phyloP scores from a whole-genome alignment of 1,140 invertebrate genomes.

The Papilio machaon region DNA sequence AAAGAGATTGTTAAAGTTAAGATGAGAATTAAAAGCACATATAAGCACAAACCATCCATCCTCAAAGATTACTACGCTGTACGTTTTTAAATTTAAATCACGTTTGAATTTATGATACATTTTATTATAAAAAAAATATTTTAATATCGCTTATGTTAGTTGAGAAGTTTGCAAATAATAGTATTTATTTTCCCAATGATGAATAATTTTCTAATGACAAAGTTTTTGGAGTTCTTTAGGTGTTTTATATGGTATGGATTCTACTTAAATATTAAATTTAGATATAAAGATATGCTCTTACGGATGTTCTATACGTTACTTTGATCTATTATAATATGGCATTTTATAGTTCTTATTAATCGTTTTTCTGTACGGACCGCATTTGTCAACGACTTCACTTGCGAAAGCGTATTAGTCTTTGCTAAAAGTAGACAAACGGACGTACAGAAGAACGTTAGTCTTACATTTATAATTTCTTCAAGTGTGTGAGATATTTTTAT shows the following conservation, averaged over 20 bases:
- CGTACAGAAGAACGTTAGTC: constrained; percentile 41
- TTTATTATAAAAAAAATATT: constrained; percentile 80
- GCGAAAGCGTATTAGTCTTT: constrained; percentile 16
- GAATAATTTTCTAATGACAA: constrained; percentile 68
- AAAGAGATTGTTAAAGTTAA: constrained; percentile 78
- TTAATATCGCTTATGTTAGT: constrained; percentile 81
- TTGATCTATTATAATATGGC: constrained; percentile 60
- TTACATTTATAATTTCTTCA: constrained; percentile 54
- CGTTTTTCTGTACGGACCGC: constrained; percentile 47
- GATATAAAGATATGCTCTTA: constrained; percentile 61
- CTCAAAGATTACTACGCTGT: constrained; percentile 76
- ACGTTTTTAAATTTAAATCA: constrained; percentile 78
- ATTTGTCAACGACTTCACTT: constrained; percentile 35
- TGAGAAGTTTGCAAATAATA: constrained; percentile 79
- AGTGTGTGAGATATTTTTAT: constrained; percentile 68
- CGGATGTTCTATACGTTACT: constrained; percentile 62
- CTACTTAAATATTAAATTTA: constrained; percentile 72
- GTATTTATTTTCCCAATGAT: constrained; percentile 77
- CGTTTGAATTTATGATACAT: constrained; percentile 82
- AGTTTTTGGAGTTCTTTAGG: constrained; percentile 70
- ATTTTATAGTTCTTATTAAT: constrained; percentile 51
- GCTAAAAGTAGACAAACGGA: constrained; percentile 39
- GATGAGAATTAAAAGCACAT: constrained; percentile 76
- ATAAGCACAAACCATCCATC: constrained; percentile 81
- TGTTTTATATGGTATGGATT: constrained; percentile 75